Base-by-base conservation (phyloP, 2,797 vertebrate genomes). In the Pelobates cultripes region DNA sequence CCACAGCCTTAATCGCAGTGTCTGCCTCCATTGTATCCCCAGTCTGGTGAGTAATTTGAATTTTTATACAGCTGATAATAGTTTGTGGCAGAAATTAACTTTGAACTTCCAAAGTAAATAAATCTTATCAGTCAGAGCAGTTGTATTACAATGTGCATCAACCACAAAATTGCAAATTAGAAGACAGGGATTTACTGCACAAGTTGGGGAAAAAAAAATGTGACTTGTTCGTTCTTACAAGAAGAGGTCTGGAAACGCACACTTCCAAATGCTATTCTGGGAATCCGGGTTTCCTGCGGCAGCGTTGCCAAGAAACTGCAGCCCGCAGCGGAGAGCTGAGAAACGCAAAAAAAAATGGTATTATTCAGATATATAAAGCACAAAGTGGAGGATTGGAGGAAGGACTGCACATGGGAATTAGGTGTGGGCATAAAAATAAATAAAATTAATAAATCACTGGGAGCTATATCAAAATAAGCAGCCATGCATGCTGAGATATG, bases 301-400 rank as follows among this genome's bases (percentile, higher is more conserved):
- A 15, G 92, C 1, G 13, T 95, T 95, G 88, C 94, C 94, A 81
- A 95, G 86, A 87, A 94, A 94, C 83, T 95, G 94, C 47, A 95
- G 91, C 79, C 92, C 89, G 69, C 94, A 95, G 68, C 91, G 91
- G 80, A 94, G 90, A 70, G 92, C 94, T 94, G 86, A 28, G 28
- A 28, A 28, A 28, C 28, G 28, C 28, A 28, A 28, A 28, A 28
- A 28, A 28, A 28, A 2, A 28, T 28, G 28, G 2, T 28, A 28
- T 28, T 28, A 28, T 28, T 1, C 28, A 28, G 28, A 28, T 28
- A 28, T 28, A 28, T 28, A 28, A 28, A 28, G 28, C 28, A 28
- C 28, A 28, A 28, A 28, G 28, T 28, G 28, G 28, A 28, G 28
- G n/a, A n/a, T n/a, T n/a, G n/a, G n/a, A n/a, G n/a, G n/a, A n/a